Percentiles rank a stretch among this genome's conserved stretches.
Conservation (phyloP, 2,888 invertebrate species). For the Acleris literana region DNA sequence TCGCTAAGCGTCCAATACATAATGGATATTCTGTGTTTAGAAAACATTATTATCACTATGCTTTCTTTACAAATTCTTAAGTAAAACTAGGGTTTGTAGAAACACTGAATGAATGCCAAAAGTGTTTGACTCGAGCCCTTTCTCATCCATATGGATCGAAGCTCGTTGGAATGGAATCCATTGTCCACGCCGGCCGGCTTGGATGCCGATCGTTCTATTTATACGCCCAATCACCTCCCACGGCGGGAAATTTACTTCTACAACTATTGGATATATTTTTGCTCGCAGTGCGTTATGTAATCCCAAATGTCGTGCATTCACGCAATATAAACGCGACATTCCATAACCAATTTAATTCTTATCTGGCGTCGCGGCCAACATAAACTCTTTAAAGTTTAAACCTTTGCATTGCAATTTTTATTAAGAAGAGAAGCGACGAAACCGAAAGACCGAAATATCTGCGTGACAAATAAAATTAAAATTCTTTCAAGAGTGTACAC, state of each 20-base stretch:
- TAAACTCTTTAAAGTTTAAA: not conserved
- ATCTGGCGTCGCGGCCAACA: not conserved
- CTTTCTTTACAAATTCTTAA: no score
- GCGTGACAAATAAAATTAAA: not conserved
- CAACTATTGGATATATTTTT: constrained; percentile 38
- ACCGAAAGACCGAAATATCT: not conserved
- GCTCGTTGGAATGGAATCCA: constrained; percentile 75
- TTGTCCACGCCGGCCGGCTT: constrained; percentile 68
- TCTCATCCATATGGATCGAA: constrained; percentile 80
- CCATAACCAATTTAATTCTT: not conserved
- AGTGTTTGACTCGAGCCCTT: constrained; percentile 60
- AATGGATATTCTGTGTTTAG: no score
- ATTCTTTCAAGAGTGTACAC: not conserved
- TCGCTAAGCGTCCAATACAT: not conserved
- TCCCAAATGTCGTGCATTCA: constrained; percentile 15
- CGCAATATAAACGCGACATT: constrained; percentile 4
- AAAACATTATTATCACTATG: no score
- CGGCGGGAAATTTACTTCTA: constrained; percentile 60
- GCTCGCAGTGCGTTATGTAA: constrained; percentile 21
- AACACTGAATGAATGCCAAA: constrained; percentile 20
- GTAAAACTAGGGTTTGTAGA: no score
- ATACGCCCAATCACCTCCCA: constrained; percentile 67
- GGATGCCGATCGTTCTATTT: constrained; percentile 71
- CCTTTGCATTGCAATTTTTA: constrained; percentile 8
- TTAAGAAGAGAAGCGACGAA: constrained; percentile 2